Evolutionary conservation across 2,888 invertebrate genomes (phyloP), one percentile per base, ranked within the genome.

Genomic region (Ochropleura plecta): DNA sequence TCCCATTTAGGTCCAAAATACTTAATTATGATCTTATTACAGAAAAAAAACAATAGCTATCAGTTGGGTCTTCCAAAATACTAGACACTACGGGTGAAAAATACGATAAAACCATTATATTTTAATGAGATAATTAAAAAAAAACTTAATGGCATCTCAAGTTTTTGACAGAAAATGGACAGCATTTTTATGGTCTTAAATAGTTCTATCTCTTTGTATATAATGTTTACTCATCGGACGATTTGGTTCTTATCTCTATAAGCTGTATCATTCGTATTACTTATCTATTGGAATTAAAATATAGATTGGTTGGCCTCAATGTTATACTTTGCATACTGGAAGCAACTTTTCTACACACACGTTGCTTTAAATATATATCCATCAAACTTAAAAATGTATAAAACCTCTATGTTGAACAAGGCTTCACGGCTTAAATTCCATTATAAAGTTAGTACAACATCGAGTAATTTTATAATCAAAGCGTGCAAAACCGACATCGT

Each of bases 391-490:
- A 83, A 83, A 83, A 83, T 72, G 1, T 64, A 88, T 82, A 80
- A 81, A 86, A 82, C 80, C 85, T 79, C 81, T 70, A 78, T 80
- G 85, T 88, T 83, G 82, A 87, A 87, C 86, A 80, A 65, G 84
- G 87, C 85, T 65, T 85, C 88, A 89, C 87, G 90, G 89, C 75
- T 75, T 80, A 80, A 80, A 81, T 88, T 90, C 89, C 90, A 91
- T 91, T 89, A 91, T 85, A 79, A 92, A 92, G 91, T 92, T 91
- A 87, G 88, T 88, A 89, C 86, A 89, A 83, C 88, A 88, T 78
- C 42, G 86, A 84, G 89, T 90, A 91, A 93, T 93, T 93, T 92
- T 91, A 93, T 93, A 92, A 93, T 91, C 92, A 89, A 86, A 88
- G 85, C 88, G 84, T 85, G 85, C 85, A 89, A 90, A 92, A 89